Evolutionary conservation across 2,113 vertebrate genomes (phyloP), one percentile per base, ranked within the genome.

Genomic region (Plecotus auritus): DNA sequence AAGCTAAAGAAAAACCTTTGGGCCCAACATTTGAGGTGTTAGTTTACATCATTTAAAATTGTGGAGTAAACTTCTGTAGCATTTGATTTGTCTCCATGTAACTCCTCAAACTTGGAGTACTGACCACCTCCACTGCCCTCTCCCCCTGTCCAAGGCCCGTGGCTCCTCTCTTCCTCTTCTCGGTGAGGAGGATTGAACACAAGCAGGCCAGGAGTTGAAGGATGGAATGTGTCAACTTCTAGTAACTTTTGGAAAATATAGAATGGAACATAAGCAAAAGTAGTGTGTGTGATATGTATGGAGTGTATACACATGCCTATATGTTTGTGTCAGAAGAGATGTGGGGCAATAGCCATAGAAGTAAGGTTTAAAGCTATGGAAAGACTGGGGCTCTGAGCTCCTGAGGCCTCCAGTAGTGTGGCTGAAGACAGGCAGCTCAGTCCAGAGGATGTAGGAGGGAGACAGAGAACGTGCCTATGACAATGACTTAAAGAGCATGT

Each of bases 241-340:
- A 73, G 61, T 23, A 45, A 32, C 88, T 73, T 84, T 32, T n/a
- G 56, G 74, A 40, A 73, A 83, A 72, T 37, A 47, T 37, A 47
- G 10, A 51, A 40, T 4, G 54, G 47, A 80, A 74, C 49, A 2
- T 0, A 6, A 77, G 61, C 9, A 18, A 37, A 70, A 37, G 23
- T 28, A 3, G 7, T 35, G 78, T 42, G 17, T 10, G 35, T 77
- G 32, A 10, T 69, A 37, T 35, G 37, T 66, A 28, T 45, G 69
- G 66, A 6, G n/a, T 40, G 45, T 40, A 35, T 5, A 1, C 32
- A 12, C 1, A 10, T 5, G 3, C 4, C 0, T 10, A 0, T 37
- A 4, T 7, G 20, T 77, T 61, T 20, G 61, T 64, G 40, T 30
- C 20, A 22, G 64, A 66, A 18, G 59, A 88, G 12, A 30, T 37